Conservation (phyloP, 2,113 vertebrate genomes). For the Ondatra zibethicus region DNA sequence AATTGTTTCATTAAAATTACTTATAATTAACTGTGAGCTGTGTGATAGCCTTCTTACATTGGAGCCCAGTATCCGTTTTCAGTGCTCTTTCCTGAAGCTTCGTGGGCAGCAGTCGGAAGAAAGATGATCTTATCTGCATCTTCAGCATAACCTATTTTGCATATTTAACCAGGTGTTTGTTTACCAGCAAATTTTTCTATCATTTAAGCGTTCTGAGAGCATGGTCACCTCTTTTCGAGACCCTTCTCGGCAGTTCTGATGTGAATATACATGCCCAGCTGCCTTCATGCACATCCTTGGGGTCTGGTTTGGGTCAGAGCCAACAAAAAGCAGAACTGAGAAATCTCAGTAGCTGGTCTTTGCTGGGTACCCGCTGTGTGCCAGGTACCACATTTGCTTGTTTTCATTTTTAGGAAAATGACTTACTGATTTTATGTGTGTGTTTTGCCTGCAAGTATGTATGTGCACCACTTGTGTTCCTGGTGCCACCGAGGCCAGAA, state of each 20-base stretch:
- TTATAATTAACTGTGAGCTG: conserved; percentile 59
- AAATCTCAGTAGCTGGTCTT: not conserved
- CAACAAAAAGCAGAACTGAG: not conserved
- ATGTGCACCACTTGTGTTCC: not conserved
- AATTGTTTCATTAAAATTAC: conserved; percentile 67
- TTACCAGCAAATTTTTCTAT: conserved; percentile 12
- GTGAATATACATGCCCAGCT: not conserved
- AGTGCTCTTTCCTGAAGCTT: conserved; percentile 35
- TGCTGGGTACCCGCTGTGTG: not conserved
- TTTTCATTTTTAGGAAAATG: not conserved
- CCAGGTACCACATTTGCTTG: conserved; percentile 11
- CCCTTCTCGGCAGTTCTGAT: not conserved
- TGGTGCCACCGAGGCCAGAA: not conserved
- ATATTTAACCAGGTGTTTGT: conserved; percentile 1
- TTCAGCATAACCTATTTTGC: conserved; percentile 46
- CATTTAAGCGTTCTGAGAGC: not conserved
- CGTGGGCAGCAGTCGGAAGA: conserved; percentile 14
- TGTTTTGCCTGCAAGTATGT: not conserved
- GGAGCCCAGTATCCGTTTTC: conserved; percentile 48
- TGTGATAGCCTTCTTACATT: conserved; percentile 47
- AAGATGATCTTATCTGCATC: conserved; percentile 50
- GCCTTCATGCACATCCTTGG: not conserved
- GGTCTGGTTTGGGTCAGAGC: conserved; percentile 50
- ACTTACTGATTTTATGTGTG: not conserved
- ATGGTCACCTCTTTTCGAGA: not conserved